Evolutionary conservation across 2,113 vertebrate genomes (phyloP).

Genomic region (Lanius ludovicianus): DNA sequence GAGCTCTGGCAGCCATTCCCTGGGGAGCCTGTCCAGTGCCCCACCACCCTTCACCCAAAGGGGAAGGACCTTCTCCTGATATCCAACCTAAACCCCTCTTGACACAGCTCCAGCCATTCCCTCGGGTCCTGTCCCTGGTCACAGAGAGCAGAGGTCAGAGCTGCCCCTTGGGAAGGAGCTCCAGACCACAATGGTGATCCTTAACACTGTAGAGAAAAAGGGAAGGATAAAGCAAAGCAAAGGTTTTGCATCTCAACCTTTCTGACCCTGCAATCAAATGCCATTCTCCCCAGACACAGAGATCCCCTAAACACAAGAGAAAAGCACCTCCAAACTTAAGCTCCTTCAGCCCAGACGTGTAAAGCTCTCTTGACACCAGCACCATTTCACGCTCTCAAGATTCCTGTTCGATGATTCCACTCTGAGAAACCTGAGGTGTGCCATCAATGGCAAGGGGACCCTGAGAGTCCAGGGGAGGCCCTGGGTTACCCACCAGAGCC

Average conservation of each 20-base stretch:
- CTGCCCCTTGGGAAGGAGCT: neutral
- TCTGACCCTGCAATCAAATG: neutral
- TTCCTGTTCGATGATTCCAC: fast-evolving
- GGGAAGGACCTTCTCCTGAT: neutral
- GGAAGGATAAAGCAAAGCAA: neutral
- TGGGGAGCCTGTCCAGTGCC: neutral
- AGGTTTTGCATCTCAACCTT: neutral
- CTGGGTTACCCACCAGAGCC: neutral
- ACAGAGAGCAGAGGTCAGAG: neutral
- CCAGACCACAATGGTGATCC: neutral
- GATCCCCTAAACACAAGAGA: neutral
- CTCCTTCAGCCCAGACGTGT: neutral
- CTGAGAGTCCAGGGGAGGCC: neutral
- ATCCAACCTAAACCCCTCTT: neutral
- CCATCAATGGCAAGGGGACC: neutral
- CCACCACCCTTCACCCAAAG: neutral
- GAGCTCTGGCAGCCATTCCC: neutral
- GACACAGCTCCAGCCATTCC: neutral
- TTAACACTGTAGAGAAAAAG: neutral
- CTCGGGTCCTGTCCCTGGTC: neutral
- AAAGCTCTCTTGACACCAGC: neutral
- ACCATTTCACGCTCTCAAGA: fast-evolving
- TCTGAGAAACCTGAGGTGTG: neutral
- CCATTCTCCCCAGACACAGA: neutral
- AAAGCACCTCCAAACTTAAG: neutral